Base-by-base conservation (phyloP, 1,140 invertebrate species). In the Apis laboriosa region DNA sequence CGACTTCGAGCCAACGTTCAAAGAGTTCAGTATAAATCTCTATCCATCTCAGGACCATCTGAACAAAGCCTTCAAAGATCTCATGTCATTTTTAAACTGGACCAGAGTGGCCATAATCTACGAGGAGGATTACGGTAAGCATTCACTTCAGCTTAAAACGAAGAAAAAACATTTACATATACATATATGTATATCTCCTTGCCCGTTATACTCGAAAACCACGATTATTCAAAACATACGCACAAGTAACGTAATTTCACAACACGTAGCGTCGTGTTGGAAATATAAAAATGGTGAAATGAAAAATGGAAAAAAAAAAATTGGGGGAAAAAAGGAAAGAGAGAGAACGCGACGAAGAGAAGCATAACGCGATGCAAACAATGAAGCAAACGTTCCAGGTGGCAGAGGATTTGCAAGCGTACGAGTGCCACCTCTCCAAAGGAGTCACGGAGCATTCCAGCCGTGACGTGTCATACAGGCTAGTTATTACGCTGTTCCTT, bases 81-180 rank as follows among this genome's bases (percentile, higher is more conserved):
- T 99, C 67, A 97, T 99, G 93, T 94, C 95, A 43, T 98, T 97
- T 91, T 95, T 98, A 55, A 98, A 98, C 92, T 99, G 98, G 98
- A 98, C 97, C 12, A 96, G 97, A 93, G 97, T 99, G 86, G 98
- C 98, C 1, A 97, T 99, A 84, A 96, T 99, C 56, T 99, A 99
- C 90, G 98, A 99, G 93, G 97, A 98, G 90, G 96, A 97, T 92
- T 96, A 97, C 87, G 97, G 97, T 97, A 92, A 95, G 95, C 61
- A 15, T 82, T 11, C 15, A 9, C 13, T 68, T 13, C 24, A 24
- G 8, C 9, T 12, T 11, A 9, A 3, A 43, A 43, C 34, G 34
- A 43, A 43, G 34, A 43, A 43, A 34, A 43, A 43, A 43, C 5
- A 43, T 43, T 5, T 43, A 7, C 5, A 43, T 43, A 5, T 7